Evolutionary conservation across 2,113 vertebrate species (phyloP).

Genomic region (Cariama cristata): DNA sequence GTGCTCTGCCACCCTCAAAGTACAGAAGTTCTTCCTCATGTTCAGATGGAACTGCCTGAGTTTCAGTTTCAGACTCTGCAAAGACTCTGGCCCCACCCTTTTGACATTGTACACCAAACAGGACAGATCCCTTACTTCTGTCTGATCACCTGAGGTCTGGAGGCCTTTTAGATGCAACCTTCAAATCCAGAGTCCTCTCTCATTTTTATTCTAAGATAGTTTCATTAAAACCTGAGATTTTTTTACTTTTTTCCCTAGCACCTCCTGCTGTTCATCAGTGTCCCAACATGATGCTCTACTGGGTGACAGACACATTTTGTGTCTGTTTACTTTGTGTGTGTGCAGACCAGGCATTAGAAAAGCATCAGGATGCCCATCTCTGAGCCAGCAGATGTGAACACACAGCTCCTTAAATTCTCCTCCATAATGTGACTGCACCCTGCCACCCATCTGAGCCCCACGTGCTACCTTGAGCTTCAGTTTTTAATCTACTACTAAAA

Average conservation of each 20-base stretch:
- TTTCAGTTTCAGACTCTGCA: no score
- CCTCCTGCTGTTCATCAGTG: background rate
- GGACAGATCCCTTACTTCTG: background rate
- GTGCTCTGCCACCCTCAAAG: no score
- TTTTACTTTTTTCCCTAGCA: background rate
- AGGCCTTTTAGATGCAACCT: background rate
- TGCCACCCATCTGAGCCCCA: background rate
- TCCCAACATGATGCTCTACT: accelerated
- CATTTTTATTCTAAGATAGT: background rate
- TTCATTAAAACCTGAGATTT: background rate
- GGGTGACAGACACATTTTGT: background rate
- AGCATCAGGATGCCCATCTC: accelerated
- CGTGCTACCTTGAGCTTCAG: background rate
- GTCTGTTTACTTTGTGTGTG: background rate
- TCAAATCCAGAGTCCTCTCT: background rate
- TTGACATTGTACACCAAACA: background rate
- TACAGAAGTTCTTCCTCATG: no score
- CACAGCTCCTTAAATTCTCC: background rate
- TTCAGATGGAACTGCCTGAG: no score
- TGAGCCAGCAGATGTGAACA: background rate
- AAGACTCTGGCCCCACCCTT: no score
- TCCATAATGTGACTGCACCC: background rate
- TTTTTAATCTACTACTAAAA: background rate
- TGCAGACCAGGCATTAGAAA: background rate
- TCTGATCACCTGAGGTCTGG: background rate